phyloP scores from a whole-genome alignment of 1,140 invertebrate species.

The Panulirus ornatus region DNA sequence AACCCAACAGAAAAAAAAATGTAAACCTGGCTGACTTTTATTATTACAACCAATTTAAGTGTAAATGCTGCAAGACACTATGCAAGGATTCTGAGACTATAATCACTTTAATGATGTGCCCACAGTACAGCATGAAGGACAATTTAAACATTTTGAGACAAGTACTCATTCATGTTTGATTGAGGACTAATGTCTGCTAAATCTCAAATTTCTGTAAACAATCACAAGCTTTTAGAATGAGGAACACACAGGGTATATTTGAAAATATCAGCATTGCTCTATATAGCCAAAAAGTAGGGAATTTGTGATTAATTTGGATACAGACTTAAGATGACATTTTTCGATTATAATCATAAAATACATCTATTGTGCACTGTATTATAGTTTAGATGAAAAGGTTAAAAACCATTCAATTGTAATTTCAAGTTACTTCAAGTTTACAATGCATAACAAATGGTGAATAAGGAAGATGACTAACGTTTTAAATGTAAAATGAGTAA shows the following conservation, averaged over 20 bases:
- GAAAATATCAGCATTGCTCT: not conserved
- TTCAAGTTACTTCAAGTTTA: not conserved
- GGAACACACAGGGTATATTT: constrained; percentile 60
- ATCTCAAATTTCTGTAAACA: constrained; percentile 55
- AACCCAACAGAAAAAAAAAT: constrained; percentile 71
- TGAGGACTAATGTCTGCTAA: constrained; percentile 24
- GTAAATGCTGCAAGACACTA: constrained; percentile 69
- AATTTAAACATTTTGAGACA: not conserved
- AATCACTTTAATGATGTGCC: not conserved
- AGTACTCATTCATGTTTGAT: not conserved
- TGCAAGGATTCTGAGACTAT: constrained; percentile 55
- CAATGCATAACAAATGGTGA: not conserved
- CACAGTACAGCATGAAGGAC: not conserved
- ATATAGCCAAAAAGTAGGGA: not conserved
- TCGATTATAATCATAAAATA: not conserved
- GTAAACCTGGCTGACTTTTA: constrained; percentile 40
- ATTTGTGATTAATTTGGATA: not conserved
- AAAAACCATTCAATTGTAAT: not conserved
- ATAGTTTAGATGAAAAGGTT: not conserved
- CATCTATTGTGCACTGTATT: not conserved
- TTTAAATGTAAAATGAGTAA: not conserved
- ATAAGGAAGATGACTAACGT: not conserved
- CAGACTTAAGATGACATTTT: not conserved
- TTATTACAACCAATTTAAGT: constrained; percentile 71
- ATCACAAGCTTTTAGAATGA: constrained; percentile 52